Percentiles rank a stretch among this genome's conserved stretches.
phyloP scores from a whole-genome alignment of 2,113 vertebrate genomes.

The Tor tambroides region DNA sequence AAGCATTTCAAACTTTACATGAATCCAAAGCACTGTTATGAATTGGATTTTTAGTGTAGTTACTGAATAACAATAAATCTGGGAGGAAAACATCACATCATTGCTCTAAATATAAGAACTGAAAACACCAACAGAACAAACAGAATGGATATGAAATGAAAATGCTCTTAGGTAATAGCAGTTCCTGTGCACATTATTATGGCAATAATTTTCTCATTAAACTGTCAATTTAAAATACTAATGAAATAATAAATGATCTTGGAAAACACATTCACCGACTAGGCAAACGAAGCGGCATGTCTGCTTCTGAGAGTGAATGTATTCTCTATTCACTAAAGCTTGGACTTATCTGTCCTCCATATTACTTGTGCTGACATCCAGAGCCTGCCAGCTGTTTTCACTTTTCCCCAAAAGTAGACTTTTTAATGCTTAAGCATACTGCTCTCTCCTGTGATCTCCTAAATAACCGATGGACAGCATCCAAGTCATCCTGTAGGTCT shows the following conservation, averaged over 20 bases:
- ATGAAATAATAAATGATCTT: constrained; percentile 1
- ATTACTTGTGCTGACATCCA: constrained; percentile 47
- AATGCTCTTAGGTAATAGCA: neutral
- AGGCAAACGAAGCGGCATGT: constrained; percentile 23
- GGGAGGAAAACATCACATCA: neutral
- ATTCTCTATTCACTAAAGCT: constrained; percentile 25
- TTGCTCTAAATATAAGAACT: neutral
- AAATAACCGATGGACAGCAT: constrained; percentile 50
- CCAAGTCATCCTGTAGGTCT: constrained; percentile 41
- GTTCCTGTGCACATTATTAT: neutral
- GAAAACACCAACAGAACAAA: neutral
- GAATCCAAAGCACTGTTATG: neutral
- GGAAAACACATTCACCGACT: neutral
- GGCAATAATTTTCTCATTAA: neutral
- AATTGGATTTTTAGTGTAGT: neutral
- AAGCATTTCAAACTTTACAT: no score
- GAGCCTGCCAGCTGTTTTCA: constrained; percentile 63
- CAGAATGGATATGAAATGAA: neutral
- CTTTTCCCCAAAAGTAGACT: constrained; percentile 54
- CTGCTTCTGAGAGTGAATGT: constrained; percentile 32
- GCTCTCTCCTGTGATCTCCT: constrained; percentile 59
- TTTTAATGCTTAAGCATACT: constrained; percentile 49
- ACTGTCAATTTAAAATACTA: constrained; percentile 9
- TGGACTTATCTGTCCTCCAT: constrained; percentile 35
- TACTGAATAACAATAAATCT: neutral